These are phyloP conservation scores for Zosterops lateralis DNA, from an alignment of 2,113 vertebrate genomes.

Conservation along the genomic window DNA sequence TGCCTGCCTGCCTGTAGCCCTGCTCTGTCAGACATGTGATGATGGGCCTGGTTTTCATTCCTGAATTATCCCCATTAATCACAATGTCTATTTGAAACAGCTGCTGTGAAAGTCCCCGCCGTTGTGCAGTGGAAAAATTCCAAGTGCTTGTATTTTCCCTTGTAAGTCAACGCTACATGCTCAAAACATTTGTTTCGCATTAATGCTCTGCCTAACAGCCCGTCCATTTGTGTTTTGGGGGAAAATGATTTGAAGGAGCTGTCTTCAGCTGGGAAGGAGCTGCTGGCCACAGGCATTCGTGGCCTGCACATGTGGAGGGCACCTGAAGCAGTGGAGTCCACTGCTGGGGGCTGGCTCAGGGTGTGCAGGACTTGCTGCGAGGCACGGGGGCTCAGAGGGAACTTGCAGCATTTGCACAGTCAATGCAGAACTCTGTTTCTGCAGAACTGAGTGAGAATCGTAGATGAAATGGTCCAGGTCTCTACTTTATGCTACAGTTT, in stretches of 20 bases:
- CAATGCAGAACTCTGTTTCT: not conserved
- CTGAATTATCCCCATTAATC: conserved; percentile 68
- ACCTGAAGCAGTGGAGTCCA: not conserved
- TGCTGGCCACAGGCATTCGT: not conserved
- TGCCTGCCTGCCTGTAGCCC: not conserved
- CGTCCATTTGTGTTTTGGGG: conserved; percentile 50
- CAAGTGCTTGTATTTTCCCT: conserved; percentile 70
- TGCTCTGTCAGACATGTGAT: conserved; percentile 41
- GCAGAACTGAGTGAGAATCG: not conserved
- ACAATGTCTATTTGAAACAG: conserved; percentile 68
- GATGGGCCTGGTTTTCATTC: conserved; percentile 67
- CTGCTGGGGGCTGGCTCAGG: not conserved
- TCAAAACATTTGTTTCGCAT: conserved; percentile 67
- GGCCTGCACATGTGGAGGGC: conserved; percentile 6
- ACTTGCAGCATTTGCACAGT: not conserved
- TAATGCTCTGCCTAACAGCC: conserved; percentile 56
- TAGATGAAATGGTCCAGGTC: not conserved
- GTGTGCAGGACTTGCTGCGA: not conserved
- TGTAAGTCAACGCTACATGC: conserved; percentile 63
- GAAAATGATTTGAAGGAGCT: conserved; percentile 42
- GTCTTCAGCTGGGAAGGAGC: conserved; percentile 50
- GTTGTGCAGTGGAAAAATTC: conserved; percentile 61
- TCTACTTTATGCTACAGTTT: not conserved
- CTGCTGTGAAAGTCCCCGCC: conserved; percentile 61
- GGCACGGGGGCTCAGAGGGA: not conserved